phyloP scores from a whole-genome alignment of 2,888 invertebrate species.

The Megastigmus dorsalis region DNA sequence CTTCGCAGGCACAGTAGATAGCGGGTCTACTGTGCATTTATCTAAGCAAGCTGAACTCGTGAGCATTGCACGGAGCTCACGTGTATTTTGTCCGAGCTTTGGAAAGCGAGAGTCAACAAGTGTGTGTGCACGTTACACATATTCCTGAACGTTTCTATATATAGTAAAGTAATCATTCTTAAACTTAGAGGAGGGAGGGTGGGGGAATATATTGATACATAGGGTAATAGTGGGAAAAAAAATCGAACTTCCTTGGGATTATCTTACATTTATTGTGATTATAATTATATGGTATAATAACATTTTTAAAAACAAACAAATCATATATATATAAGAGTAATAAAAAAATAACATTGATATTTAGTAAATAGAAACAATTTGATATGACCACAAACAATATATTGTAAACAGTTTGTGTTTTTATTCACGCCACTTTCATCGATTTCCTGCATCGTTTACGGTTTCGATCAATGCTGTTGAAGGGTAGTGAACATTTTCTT shows the following conservation, averaged over 20 bases:
- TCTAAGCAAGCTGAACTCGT: no score
- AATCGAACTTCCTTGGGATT: neutral
- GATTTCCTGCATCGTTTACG: slow-evolving; percentile 3
- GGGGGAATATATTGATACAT: neutral
- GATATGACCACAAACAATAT: slow-evolving; percentile 1
- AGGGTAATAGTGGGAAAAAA: slow-evolving; percentile 1
- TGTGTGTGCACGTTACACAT: neutral
- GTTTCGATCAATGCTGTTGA: neutral
- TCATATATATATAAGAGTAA: no score
- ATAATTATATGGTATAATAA: neutral
- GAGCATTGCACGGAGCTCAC: no score
- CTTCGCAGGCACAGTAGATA: no score
- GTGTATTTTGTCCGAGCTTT: no score
- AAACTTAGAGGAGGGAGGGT: neutral
- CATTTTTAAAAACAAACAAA: no score
- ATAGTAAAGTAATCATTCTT: neutral
- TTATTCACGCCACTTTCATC: neutral
- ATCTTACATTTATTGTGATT: neutral
- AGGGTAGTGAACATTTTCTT: neutral
- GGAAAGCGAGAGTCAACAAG: no score
- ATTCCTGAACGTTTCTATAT: neutral
- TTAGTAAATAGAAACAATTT: neutral
- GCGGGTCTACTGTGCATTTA: no score
- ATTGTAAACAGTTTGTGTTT: neutral
- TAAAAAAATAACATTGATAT: neutral